These are phyloP conservation scores for Monomorium pharaonis DNA, from an alignment of 1,140 invertebrate genomes.

Conservation along the genomic window DNA sequence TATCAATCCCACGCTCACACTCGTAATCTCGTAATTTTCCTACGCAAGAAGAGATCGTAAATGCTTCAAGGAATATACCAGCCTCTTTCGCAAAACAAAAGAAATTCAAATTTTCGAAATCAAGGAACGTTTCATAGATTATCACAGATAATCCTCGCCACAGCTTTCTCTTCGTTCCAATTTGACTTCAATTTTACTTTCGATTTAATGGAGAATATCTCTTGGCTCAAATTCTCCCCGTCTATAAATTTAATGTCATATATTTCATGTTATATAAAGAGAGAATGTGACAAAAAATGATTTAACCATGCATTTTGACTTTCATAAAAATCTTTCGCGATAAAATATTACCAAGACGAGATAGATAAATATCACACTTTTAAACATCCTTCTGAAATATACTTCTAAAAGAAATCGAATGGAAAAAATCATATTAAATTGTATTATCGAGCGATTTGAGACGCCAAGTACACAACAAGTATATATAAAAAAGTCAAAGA, in stretches of 20 bases:
- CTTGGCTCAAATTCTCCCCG: not conserved
- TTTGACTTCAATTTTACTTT: not conserved
- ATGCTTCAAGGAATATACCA: not conserved
- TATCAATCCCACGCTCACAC: not conserved
- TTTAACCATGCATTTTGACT: not conserved
- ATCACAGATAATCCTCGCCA: not conserved
- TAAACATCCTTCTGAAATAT: not conserved
- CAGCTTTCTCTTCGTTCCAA: not conserved
- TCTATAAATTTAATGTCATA: not conserved
- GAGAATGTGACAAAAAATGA: not conserved
- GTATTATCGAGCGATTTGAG: no score
- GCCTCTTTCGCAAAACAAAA: not conserved
- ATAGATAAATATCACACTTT: not conserved
- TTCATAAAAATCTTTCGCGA: not conserved
- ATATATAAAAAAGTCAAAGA: no score
- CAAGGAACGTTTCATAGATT: not conserved
- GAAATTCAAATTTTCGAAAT: constrained; percentile 18
- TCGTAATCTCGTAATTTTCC: not conserved
- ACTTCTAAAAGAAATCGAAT: not conserved
- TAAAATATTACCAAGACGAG: not conserved
- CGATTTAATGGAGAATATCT: not conserved
- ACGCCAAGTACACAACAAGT: no score
- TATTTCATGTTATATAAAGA: not conserved
- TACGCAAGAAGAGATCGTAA: not conserved
- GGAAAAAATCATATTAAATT: not conserved